Base-by-base conservation (phyloP, 1,140 invertebrate genomes). In the Lasioglossum baleicum region DNA sequence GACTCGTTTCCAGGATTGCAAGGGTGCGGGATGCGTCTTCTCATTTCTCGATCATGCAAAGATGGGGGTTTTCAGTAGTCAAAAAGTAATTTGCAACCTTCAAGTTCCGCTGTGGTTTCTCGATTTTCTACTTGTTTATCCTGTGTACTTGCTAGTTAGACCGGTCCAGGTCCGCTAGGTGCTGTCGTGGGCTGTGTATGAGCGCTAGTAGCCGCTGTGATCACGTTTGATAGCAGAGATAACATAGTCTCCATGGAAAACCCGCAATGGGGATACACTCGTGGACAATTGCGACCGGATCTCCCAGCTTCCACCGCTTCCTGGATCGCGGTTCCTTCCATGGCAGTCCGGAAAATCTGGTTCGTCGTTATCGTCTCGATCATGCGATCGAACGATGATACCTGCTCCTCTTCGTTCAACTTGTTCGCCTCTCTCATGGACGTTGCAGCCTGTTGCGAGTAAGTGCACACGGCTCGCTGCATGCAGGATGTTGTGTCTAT, bases 401-500 rank as follows among this genome's bases (percentile, higher is more conserved):
- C 93, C 69, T 95, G 94, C 0, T 95, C 95, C 13, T 94, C 91
- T 64, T 94, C 90, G 83, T 95, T 93, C 72, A 95, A 95, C 67
- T 95, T 94, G n/a, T 88, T 86, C 0, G 83, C 86, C 26, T 84
- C 81, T 0, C 71, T 83, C 20, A 91, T 67, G 0, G 89, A 83
- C 44, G 89, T 77, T 0, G 89, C 94, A 0, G 96, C 95, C 31
- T 95, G 94, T 78, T 96, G 95, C 4, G 97, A 94, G 86, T 96
- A 96, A 2, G 95, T 95, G 82, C 97, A 97, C 17, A 96, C 94
- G 7, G 96, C 94, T 61, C 96, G 94, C 90, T 97, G 96, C 94
- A 96, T 95, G 87, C 97, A 97, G 11, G 95, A 95, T 1, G 95
- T 95, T 0, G 96, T 96, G 87, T 97, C 96, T 40, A 97, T 95